Conservation (phyloP, 2,888 invertebrate genomes). For the Lycaena phlaeas region DNA sequence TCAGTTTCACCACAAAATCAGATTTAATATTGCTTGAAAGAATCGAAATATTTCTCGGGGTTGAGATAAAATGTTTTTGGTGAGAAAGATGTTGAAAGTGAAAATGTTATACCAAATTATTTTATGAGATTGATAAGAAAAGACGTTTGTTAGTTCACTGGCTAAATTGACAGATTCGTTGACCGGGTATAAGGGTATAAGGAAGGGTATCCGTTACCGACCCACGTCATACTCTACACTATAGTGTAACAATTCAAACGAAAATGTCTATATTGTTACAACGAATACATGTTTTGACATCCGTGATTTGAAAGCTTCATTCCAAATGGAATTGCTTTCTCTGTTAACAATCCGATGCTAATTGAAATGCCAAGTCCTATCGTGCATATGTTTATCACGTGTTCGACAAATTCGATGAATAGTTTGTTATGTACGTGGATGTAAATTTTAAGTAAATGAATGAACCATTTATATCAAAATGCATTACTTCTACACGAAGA, state of each 20-base stretch:
- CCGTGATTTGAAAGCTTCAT: slow-evolving; percentile 5
- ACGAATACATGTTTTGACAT: slow-evolving; percentile 9
- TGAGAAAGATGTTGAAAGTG: slow-evolving; percentile 6
- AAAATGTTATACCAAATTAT: slow-evolving; percentile 13
- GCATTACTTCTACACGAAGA: too few relatives aligned
- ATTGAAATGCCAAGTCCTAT: background rate
- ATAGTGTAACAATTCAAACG: slow-evolving; percentile 43
- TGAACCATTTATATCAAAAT: too few relatives aligned
- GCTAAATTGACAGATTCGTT: slow-evolving; percentile 57
- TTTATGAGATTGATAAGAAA: slow-evolving; percentile 24
- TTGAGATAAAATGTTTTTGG: too few relatives aligned
- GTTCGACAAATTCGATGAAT: too few relatives aligned
- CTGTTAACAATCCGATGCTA: slow-evolving; percentile 3
- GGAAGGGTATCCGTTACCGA: slow-evolving; percentile 45
- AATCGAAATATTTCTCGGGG: too few relatives aligned
- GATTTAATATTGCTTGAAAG: too few relatives aligned
- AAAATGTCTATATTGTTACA: slow-evolving; percentile 33
- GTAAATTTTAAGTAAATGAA: too few relatives aligned
- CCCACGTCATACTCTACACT: slow-evolving; percentile 56
- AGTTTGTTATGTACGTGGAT: too few relatives aligned
- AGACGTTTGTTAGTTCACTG: slow-evolving; percentile 37
- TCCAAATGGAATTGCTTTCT: slow-evolving; percentile 2
- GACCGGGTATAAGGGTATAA: slow-evolving; percentile 39
- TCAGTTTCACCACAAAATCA: too few relatives aligned
- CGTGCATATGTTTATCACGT: background rate